A percentile compares a stretch with the other conserved stretches of the same genome.
These are phyloP conservation scores for Laticauda colubrina DNA, from an alignment of 2,113 vertebrate species.

Conservation along the genomic window DNA sequence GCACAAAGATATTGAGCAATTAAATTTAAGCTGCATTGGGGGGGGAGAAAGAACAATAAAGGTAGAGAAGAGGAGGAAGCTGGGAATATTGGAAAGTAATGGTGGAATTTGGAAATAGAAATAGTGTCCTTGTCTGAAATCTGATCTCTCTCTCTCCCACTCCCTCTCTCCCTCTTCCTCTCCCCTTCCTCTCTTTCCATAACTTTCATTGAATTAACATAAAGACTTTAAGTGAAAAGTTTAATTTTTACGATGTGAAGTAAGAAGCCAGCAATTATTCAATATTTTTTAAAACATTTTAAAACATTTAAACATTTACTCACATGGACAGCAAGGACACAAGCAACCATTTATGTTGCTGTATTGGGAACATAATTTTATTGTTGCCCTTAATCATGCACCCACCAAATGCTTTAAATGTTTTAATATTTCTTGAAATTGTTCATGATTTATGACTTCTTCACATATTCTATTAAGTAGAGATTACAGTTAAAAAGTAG, in stretches of 20 bases:
- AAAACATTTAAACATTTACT: not conserved
- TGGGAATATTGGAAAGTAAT: not conserved
- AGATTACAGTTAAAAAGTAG: not conserved
- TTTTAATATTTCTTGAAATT: not conserved
- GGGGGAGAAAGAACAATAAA: constrained; percentile 10
- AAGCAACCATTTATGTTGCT: not conserved
- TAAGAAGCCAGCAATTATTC: not conserved
- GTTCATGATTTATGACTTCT: not conserved
- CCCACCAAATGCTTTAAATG: not conserved
- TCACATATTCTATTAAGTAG: not conserved
- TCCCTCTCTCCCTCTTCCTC: too few species aligned
- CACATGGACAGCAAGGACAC: not conserved
- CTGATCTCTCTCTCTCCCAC: not conserved
- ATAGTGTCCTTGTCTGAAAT: not conserved
- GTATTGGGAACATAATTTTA: not conserved
- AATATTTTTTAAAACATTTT: not conserved
- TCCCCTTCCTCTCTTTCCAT: not conserved
- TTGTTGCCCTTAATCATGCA: not conserved
- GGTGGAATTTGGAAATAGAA: not conserved
- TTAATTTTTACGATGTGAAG: not conserved
- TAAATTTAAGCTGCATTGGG: constrained; percentile 9
- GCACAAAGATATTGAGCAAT: not conserved
- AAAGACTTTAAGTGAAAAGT: not conserved
- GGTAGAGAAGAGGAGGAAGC: not conserved
- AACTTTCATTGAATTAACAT: not conserved